Percentiles rank a stretch among this genome's conserved stretches.
Conservation (phyloP, 2,888 invertebrate species). For the Campoletis raptor region DNA sequence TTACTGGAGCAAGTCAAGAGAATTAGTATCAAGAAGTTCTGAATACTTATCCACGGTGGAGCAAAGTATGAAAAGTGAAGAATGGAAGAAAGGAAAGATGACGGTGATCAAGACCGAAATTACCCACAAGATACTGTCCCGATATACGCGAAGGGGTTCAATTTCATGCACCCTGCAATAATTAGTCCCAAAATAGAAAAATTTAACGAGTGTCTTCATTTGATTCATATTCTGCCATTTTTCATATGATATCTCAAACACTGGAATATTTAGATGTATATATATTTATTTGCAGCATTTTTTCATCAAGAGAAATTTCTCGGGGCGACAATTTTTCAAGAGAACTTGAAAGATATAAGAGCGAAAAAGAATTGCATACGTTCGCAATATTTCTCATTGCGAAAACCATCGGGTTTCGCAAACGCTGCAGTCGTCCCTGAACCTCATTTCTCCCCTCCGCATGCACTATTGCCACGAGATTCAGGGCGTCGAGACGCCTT, state of each 20-base stretch:
- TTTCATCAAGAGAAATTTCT: neutral
- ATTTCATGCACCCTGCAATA: neutral
- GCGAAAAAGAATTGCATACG: neutral
- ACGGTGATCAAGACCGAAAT: conserved; percentile 23
- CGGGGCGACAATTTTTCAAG: neutral
- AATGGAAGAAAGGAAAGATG: conserved; percentile 8
- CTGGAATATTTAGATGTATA: neutral
- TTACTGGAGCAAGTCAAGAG: neutral
- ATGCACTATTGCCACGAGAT: conserved; percentile 68
- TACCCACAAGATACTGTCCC: conserved; percentile 46
- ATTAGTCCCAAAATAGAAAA: neutral
- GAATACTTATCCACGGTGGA: conserved; percentile 14
- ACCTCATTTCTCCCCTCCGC: conserved; percentile 70
- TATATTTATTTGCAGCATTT: neutral
- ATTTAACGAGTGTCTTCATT: conserved; percentile 16
- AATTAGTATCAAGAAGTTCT: conserved; percentile 12
- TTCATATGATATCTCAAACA: neutral
- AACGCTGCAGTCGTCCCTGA: conserved; percentile 77
- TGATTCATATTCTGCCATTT: neutral
- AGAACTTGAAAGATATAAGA: neutral
- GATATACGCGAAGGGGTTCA: conserved; percentile 16
- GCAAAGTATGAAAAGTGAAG: neutral
- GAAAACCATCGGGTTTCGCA: conserved; percentile 59
- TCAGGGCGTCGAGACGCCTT: conserved; percentile 77
- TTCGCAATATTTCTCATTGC: conserved; percentile 5